A percentile compares a stretch with the other conserved stretches of the same genome.
These are phyloP conservation scores for Tipula lateralis DNA, from an alignment of 2,888 invertebrate species.

Conservation along the genomic window DNA sequence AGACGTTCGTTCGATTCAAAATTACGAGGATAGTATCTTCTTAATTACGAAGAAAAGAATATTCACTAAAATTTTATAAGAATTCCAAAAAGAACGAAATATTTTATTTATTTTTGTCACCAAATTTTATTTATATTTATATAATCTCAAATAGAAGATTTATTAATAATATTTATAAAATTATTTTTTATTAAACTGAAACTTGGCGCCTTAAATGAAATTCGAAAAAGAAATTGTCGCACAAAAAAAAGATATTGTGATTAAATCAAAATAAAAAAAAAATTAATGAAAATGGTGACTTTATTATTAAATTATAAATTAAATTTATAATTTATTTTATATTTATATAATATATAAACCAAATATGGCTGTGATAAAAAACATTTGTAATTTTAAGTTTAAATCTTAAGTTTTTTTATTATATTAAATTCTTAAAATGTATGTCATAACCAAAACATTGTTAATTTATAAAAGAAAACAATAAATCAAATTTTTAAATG, in stretches of 20 bases:
- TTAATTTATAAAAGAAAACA: background rate
- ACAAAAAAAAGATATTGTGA: background rate
- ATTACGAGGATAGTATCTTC: too few species aligned
- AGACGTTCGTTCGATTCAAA: background rate
- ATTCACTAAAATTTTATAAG: background rate
- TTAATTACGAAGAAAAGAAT: background rate
- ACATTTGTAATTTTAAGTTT: background rate
- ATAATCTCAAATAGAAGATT: background rate
- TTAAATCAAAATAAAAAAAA: background rate
- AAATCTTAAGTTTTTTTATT: background rate
- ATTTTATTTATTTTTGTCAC: background rate
- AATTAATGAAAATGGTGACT: constrained; percentile 3
- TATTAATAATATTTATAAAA: background rate
- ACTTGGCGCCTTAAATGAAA: background rate
- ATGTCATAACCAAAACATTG: background rate
- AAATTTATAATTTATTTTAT: constrained; percentile 5
- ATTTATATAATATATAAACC: background rate
- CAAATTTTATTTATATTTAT: background rate
- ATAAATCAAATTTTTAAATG: constrained; percentile 15
- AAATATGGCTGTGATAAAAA: constrained; percentile 19
- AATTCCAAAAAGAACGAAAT: background rate
- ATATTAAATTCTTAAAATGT: background rate
- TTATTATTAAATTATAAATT: constrained; percentile 13
- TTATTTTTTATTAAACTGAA: background rate
- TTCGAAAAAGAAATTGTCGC: background rate